Evolutionary conservation across 2,113 vertebrate species (phyloP), one percentile per base, ranked within the genome.

Genomic region (Microcebus tavaratra): DNA sequence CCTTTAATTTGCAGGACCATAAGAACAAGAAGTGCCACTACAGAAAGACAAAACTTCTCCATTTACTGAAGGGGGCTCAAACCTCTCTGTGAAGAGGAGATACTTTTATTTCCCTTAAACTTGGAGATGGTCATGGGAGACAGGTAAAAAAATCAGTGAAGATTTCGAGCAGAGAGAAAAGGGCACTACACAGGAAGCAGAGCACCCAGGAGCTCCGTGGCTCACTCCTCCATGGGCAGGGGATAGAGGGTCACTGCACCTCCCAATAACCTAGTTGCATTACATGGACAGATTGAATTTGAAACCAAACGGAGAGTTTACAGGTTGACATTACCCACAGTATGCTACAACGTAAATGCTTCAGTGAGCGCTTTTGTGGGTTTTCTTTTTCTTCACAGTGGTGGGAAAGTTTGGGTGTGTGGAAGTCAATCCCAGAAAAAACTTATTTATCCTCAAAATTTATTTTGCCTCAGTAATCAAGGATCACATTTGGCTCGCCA

Each of bases 1-100:
- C 8, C 17, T 80, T 92, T 36, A 2, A 70, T 8, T 65, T 83
- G 21, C 10, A 95, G 61, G 13, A 90, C 93, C 42, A 48, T 18
- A 86, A 23, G 39, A 95, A 96, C 89, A 6, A 81, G 10, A 91
- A 84, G 55, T 27, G 55, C 53, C 59, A 39, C 79, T 92, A 80
- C 29, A 25, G 18, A 50, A 36, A 36, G 45, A 20, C 3, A 59
- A 59, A 34, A 27, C 34, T 5, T 45, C n/a, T 68, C 29, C 31
- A 63, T 73, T 95, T 82, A n/a, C 27, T 9, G 45, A 78, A 78
- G 31, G n/a, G 65, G 8, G 29, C 39, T 86, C 29, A 61, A 59
- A 78, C 53, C 50, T 91, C 50, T 95, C 72, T 86, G 67, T 86
- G 94, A 86, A 70, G 63, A 65, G 42, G 50, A 95, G 63, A 79